These are phyloP conservation scores for Chondrilla cf. caribensis DNA, from an alignment of 37 sponge, comb jelly and placozoan species.

Conservation along the genomic window DNA sequence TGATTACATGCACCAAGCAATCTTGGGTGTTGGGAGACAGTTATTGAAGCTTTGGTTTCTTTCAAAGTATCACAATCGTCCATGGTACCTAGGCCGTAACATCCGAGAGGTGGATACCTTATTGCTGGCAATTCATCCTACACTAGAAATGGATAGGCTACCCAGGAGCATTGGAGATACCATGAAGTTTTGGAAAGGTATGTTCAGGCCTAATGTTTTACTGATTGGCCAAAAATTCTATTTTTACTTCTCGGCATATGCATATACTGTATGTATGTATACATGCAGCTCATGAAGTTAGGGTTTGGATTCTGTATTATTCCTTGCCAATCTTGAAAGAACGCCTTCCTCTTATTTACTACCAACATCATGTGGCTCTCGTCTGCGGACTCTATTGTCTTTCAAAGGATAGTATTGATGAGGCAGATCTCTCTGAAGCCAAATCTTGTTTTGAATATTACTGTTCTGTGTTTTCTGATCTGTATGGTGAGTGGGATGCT, in stretches of 20 bases:
- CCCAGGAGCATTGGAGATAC: slow-evolving; percentile 36
- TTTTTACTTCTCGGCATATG: too few species aligned
- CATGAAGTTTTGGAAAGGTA: slow-evolving; percentile 53
- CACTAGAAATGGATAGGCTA: slow-evolving; percentile 35
- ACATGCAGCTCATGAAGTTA: slow-evolving; percentile 36
- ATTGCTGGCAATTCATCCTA: slow-evolving; percentile 35
- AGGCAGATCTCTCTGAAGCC: slow-evolving; percentile 16
- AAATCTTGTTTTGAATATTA: slow-evolving; percentile 22
- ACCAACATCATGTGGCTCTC: slow-evolving; percentile 40
- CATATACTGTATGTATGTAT: too few species aligned
- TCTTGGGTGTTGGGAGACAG: slow-evolving; percentile 35
- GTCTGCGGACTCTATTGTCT: slow-evolving; percentile 39
- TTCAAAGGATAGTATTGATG: slow-evolving; percentile 18
- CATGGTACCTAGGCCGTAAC: slow-evolving; percentile 33
- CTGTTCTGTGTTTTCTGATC: slow-evolving; percentile 29
- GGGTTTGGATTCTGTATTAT: slow-evolving; percentile 41
- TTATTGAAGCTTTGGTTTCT: slow-evolving; percentile 41
- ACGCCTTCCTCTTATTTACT: slow-evolving; percentile 19
- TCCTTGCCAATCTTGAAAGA: slow-evolving; percentile 23
- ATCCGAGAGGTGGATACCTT: not conserved
- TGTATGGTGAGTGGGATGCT: slow-evolving; percentile 40
- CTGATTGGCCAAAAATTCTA: not conserved
- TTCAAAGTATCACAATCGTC: not conserved
- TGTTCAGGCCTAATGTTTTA: not conserved
- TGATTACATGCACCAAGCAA: slow-evolving; percentile 52